A percentile compares a stretch with the other conserved stretches of the same genome.
These are phyloP conservation scores for Percopsis transmontana DNA, from an alignment of 2,113 vertebrate species.

Conservation along the genomic window DNA sequence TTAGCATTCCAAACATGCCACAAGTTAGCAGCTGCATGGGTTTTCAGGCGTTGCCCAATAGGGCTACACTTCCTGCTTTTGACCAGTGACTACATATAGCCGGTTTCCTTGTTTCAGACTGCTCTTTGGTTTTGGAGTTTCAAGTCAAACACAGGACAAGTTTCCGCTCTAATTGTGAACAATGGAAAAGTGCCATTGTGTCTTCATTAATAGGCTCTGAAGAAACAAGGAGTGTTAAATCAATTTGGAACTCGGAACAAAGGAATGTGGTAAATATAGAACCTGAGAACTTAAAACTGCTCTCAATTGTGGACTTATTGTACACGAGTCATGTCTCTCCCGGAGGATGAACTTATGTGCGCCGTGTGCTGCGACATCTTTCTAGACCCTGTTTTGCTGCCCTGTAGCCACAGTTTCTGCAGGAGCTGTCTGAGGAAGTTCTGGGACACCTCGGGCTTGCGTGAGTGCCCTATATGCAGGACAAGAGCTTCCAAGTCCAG, in stretches of 20 bases:
- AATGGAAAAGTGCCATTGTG: slow-evolving; percentile 24
- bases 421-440: slow-evolving; percentile 61
- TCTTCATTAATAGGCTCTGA: not conserved
- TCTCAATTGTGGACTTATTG: slow-evolving; percentile 29
- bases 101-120: slow-evolving; percentile 12
- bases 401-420: slow-evolving; percentile 76
- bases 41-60: slow-evolving; percentile 46
- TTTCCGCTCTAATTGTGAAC: slow-evolving; percentile 41
- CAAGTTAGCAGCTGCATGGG: slow-evolving; percentile 30
- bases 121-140: slow-evolving; percentile 41
- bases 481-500: slow-evolving; percentile 57
- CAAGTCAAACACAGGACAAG: slow-evolving; percentile 51
- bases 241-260: not conserved
- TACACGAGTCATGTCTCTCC: slow-evolving; percentile 61
- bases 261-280: slow-evolving; percentile 18
- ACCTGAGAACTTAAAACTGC: not conserved
- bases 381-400: slow-evolving; percentile 66
- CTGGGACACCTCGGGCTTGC: slow-evolving; percentile 52
- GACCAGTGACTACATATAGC: slow-evolving; percentile 29
- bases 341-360: slow-evolving; percentile 72
- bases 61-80: slow-evolving; percentile 69
- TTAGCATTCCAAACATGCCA: slow-evolving; percentile 52
- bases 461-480: slow-evolving; percentile 71
- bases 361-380: slow-evolving; percentile 73
- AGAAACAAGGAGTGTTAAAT: not conserved